Conservation (phyloP, 2,888 invertebrate genomes). For the Chymomyza caudatula region DNA sequence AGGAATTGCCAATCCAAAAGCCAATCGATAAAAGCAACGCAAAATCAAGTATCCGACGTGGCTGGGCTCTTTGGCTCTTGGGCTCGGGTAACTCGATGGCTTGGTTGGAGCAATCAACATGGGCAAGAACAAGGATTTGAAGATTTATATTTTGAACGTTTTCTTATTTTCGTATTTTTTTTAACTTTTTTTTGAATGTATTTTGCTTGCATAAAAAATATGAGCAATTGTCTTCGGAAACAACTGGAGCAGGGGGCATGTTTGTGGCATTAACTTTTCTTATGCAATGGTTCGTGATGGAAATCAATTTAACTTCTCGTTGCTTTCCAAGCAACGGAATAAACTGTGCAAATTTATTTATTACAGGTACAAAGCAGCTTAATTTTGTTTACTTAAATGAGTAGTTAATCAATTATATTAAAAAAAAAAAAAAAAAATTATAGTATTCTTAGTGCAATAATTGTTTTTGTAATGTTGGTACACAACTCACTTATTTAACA, state of each 20-base stretch:
- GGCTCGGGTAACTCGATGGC: not conserved
- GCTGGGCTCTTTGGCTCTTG: not conserved
- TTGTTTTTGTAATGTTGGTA: not conserved
- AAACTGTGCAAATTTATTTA: not conserved
- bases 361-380: not conserved
- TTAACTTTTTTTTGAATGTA: constrained; percentile 16
- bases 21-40: constrained; percentile 33
- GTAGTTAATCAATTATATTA: not conserved
- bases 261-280: not conserved
- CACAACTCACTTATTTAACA: no score
- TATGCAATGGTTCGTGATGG: constrained; percentile 3
- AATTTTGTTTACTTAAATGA: not conserved
- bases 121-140: constrained; percentile 48
- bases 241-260: not conserved
- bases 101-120: constrained; percentile 46
- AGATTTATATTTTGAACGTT: constrained; percentile 37
- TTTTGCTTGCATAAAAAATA: constrained; percentile 44
- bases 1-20: constrained; percentile 53
- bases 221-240: constrained; percentile 16
- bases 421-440: not conserved
- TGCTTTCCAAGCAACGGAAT: not conserved
- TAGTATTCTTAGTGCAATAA: not conserved
- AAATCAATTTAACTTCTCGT: constrained; percentile 24
- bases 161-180: constrained; percentile 20
- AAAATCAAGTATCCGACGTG: not conserved